A percentile compares a stretch with the other conserved stretches of the same genome.
Evolutionary conservation across 2,113 vertebrate genomes (phyloP).

Genomic region (Hiodon tergisus): DNA sequence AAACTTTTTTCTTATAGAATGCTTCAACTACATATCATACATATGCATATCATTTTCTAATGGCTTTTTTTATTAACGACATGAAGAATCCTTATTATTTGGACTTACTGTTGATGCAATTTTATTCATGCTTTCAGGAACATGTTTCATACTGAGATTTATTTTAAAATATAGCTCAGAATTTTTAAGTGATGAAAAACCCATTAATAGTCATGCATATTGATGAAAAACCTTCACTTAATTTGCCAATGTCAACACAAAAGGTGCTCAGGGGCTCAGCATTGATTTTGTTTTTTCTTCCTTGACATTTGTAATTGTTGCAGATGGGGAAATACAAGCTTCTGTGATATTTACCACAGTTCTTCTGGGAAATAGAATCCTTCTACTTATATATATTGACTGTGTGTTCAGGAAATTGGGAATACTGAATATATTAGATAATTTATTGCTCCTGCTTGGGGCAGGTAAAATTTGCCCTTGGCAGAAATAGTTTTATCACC

Average conservation of each 20-base stretch:
- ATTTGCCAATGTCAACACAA: slow-evolving; percentile 50
- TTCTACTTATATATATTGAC: slow-evolving; percentile 39
- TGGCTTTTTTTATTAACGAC: too few species aligned
- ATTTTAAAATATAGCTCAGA: too few species aligned
- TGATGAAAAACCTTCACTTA: slow-evolving; percentile 38
- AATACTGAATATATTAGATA: slow-evolving; percentile 52
- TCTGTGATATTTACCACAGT: slow-evolving; percentile 46
- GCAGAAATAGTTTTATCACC: slow-evolving; percentile 66
- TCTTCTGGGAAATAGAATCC: slow-evolving; percentile 40
- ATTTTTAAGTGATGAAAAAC: slow-evolving; percentile 5
- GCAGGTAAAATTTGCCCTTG: slow-evolving; percentile 57
- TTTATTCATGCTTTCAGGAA: too few species aligned
- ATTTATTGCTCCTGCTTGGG: slow-evolving; percentile 58
- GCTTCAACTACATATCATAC: too few species aligned
- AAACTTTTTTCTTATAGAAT: too few species aligned
- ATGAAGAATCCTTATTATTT: too few species aligned
- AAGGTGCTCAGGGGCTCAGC: slow-evolving; percentile 39
- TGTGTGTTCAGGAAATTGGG: slow-evolving; percentile 37
- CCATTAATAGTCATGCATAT: slow-evolving; percentile 51
- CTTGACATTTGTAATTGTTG: slow-evolving; percentile 55
- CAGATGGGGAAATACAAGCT: slow-evolving; percentile 35
- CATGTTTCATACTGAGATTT: too few species aligned
- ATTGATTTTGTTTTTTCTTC: slow-evolving; percentile 44
- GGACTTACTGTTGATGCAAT: too few species aligned
- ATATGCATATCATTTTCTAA: too few species aligned